phyloP scores from a whole-genome alignment of 2,888 invertebrate species.

The Acanthopleura granulata region DNA sequence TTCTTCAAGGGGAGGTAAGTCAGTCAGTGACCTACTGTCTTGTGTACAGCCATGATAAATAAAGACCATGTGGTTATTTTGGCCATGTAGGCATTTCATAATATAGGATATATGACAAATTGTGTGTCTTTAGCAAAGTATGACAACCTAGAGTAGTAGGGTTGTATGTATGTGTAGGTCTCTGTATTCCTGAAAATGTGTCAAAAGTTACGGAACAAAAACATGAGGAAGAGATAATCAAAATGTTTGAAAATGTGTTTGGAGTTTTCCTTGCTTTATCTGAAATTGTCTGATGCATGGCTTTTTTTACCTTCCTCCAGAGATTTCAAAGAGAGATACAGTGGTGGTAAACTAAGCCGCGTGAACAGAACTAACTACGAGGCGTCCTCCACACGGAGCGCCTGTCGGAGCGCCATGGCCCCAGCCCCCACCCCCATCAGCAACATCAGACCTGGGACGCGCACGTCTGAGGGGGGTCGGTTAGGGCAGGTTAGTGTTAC shows the following conservation, averaged over 20 bases:
- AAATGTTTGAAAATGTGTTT: no score
- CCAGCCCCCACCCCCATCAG: conserved; percentile 52
- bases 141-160: no score
- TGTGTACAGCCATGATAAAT: conserved; percentile 21
- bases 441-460: background rate
- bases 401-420: conserved; percentile 40
- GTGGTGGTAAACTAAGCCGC: conserved; percentile 47
- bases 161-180: no score
- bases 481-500: background rate
- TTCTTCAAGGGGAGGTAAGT: no score
- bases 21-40: no score
- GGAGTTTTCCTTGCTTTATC: no score
- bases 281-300: no score
- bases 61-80: conserved; percentile 59
- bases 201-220: no score
- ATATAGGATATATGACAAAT: conserved; percentile 65
- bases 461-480: background rate
- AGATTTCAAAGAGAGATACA: conserved; percentile 45
- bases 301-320: conserved; percentile 30
- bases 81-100: conserved; percentile 63
- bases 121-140: no score
- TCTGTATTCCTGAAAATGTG: no score
- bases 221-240: no score
- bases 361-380: conserved; percentile 41
- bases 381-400: conserved; percentile 42